Evolutionary conservation across 92 coral and sea anemone species (phyloP).

Genomic region (Palythoa grandiflora): DNA sequence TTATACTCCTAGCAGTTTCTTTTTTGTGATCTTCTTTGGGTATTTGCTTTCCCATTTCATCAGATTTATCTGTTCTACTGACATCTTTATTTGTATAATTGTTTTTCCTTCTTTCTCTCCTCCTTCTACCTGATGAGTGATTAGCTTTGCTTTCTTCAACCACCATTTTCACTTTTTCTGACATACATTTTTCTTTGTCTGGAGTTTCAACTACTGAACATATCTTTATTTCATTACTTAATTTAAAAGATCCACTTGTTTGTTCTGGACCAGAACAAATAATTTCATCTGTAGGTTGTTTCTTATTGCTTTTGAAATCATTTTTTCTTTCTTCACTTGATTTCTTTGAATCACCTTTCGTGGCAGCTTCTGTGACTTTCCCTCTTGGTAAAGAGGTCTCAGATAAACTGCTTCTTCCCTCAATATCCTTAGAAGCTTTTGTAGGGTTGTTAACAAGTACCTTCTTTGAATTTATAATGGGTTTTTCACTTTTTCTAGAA

Average conservation of each 20-base stretch:
- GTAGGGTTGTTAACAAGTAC: background rate
- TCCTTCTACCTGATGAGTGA: background rate
- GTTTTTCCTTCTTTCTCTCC: slow-evolving; percentile 2
- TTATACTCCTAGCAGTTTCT: background rate
- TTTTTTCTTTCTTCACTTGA: background rate
- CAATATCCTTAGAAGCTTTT: background rate
- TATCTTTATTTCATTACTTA: background rate
- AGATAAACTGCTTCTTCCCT: background rate
- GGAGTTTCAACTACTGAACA: background rate
- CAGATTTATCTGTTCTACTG: background rate
- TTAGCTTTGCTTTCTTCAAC: background rate
- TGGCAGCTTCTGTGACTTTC: background rate
- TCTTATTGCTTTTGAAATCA: background rate
- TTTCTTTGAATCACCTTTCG: background rate
- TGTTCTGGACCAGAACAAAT: background rate
- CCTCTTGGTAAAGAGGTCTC: background rate
- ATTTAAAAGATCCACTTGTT: background rate
- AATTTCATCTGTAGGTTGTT: background rate
- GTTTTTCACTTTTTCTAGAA: background rate
- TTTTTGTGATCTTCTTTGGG: background rate
- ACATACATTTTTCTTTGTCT: background rate
- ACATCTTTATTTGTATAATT: background rate
- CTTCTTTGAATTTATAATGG: background rate
- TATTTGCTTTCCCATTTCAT: background rate
- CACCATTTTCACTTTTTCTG: background rate